Evolutionary conservation across 2,888 invertebrate species (phyloP).

Genomic region (Drosophila cyrtoloma): DNA sequence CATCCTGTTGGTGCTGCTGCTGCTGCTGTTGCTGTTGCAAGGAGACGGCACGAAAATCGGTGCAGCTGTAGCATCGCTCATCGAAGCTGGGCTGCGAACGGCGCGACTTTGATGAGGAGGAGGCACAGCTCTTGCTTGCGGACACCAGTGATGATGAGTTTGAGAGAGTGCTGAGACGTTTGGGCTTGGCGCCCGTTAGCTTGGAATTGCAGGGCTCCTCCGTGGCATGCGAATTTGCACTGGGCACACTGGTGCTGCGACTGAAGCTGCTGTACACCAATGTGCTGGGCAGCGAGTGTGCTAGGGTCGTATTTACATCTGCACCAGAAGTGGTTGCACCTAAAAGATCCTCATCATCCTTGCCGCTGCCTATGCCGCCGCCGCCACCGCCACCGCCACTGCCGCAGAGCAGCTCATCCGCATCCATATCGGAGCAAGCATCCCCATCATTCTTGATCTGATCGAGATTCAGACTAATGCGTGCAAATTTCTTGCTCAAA

Average conservation of each 20-base stretch:
- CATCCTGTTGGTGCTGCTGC: constrained; percentile 36
- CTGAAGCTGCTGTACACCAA: constrained; percentile 63
- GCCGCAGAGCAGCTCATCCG: constrained; percentile 49
- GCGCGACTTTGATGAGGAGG: constrained; percentile 74
- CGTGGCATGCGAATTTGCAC: constrained; percentile 37
- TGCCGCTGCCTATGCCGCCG: constrained; percentile 11
- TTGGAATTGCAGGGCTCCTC: constrained; percentile 61
- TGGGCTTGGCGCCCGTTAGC: constrained; percentile 83
- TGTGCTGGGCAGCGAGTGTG: constrained; percentile 80
- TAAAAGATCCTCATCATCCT: constrained; percentile 39
- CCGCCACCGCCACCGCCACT: neutral
- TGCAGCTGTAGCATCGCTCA: constrained; percentile 82
- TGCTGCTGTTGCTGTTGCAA: constrained; percentile 41
- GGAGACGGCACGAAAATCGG: constrained; percentile 74
- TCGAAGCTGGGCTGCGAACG: constrained; percentile 79
- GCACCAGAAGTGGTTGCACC: constrained; percentile 21
- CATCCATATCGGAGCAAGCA: constrained; percentile 56
- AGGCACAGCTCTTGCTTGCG: constrained; percentile 62
- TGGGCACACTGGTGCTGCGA: constrained; percentile 65
- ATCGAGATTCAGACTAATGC: constrained; percentile 82
- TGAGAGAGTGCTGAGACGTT: constrained; percentile 78
- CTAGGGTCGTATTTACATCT: constrained; percentile 39
- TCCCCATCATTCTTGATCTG: constrained; percentile 74
- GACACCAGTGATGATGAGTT: constrained; percentile 76
- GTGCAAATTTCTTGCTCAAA: constrained; percentile 82